Base-by-base conservation (phyloP, 2,888 invertebrate genomes). In the Lacanobia oleracea region DNA sequence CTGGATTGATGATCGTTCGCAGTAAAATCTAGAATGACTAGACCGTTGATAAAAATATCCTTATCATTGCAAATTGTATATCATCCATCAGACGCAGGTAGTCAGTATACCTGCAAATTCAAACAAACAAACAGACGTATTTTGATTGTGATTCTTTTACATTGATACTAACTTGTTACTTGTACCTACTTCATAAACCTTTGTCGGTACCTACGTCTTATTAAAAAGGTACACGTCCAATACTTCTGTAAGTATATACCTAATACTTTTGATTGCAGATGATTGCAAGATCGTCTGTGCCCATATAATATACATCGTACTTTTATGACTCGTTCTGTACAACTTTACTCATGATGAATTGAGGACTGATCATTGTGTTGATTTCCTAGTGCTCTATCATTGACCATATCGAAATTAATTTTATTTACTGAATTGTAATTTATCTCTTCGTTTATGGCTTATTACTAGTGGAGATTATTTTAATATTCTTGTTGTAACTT, bases 231-330 rank as follows among this genome's bases (percentile, higher is more conserved):
- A 88, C 86, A 89, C 75, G 88, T 62, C 63, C 77, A 33, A 5
- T 33, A n/a, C n/a, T n/a, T n/a, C n/a, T n/a, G n/a, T n/a, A n/a
- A n/a, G n/a, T 33, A 33, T 2, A 85, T 68, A 67, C 79, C 83
- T 89, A 87, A 89, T 88, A 85, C 70, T 67, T 90, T n/a, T n/a
- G 87, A 91, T 90, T 86, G 88, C 82, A 75, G 77, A 86, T 88
- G 86, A 91, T 90, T 90, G 87, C 87, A 87, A 85, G 66, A 54
- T 74, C 65, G 60, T 64, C 16, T 59, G 33, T 50, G 23, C 57
- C 73, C 45, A 66, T 16, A 12, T 18, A 21, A n/a, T 27, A 67
- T 40, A 68, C n/a, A n/a, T 65, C 62, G 51, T 68, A 59, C 37
- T 75, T 67, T 50, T 71, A 62, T 18, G 43, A 16, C 5, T 18